These are phyloP conservation scores for Mallotus villosus DNA, from an alignment of 2,797 vertebrate genomes.

Conservation along the genomic window DNA sequence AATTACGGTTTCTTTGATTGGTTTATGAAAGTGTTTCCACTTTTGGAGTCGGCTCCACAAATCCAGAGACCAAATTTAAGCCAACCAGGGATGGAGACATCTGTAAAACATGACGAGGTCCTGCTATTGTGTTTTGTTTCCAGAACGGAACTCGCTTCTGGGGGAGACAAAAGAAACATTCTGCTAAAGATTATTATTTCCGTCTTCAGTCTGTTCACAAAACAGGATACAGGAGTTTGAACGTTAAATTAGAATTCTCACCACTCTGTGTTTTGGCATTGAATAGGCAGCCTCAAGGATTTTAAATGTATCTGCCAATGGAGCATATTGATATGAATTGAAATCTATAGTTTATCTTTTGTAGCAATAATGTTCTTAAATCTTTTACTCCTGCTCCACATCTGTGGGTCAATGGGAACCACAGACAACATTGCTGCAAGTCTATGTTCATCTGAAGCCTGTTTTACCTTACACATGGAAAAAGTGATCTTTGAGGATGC, in stretches of 20 bases:
- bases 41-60: no score
- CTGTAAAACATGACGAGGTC: constrained; percentile 55
- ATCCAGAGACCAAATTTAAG: neutral
- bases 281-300: constrained; percentile 31
- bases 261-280: constrained; percentile 36
- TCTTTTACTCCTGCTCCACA: constrained; percentile 54
- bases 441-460: constrained; percentile 60
- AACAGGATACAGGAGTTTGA: constrained; percentile 69
- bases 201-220: constrained; percentile 56
- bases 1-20: constrained; percentile 33
- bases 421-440: constrained; percentile 36
- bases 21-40: constrained; percentile 8
- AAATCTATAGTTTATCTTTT: constrained; percentile 12
- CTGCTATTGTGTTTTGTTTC: constrained; percentile 65
- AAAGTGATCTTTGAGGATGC: constrained; percentile 50
- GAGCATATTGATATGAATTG: constrained; percentile 8
- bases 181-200: constrained; percentile 61
- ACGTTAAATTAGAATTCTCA: constrained; percentile 32
- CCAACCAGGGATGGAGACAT: constrained; percentile 61
- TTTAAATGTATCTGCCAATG: constrained; percentile 24
- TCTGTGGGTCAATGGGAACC: constrained; percentile 25
- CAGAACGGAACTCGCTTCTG: constrained; percentile 58
- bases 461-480: constrained; percentile 64
- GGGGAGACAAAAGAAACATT: constrained; percentile 49
- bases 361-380: constrained; percentile 54